Conservation (phyloP, 2,888 invertebrate genomes). For the Alsophila aescularia region DNA sequence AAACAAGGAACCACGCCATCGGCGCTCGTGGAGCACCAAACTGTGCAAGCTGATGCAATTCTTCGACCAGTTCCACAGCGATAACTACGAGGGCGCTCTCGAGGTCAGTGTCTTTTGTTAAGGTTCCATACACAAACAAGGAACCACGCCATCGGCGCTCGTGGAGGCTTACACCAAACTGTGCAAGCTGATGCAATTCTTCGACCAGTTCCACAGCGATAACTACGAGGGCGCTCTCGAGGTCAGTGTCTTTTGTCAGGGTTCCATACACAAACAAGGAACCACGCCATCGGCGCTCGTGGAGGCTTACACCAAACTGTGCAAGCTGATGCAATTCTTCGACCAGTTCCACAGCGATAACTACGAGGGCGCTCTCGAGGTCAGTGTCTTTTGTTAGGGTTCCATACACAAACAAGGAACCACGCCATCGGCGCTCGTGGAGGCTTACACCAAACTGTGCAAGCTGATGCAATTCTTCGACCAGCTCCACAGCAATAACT, state of each 20-base stretch:
- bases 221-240: too few species aligned
- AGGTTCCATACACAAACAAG: neutral
- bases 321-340: constrained; percentile 94
- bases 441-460: too few species aligned
- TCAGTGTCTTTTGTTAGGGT: constrained; percentile 57
- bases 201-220: too few species aligned
- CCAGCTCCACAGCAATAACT: too few species aligned
- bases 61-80: constrained; percentile 94
- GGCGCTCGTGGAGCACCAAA: constrained; percentile 86
- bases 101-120: constrained; percentile 85
- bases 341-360: constrained; percentile 94
- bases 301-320: constrained; percentile 92
- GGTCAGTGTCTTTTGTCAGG: too few species aligned
- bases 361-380: constrained; percentile 91
- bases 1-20: too few species aligned
- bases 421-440: too few species aligned
- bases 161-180: too few species aligned
- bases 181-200: too few species aligned
- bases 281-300: constrained; percentile 76
- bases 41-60: constrained; percentile 93
- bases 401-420: neutral
- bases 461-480: too few species aligned
- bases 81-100: constrained; percentile 91
- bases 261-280: too few species aligned
- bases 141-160: too few species aligned